Conservation (phyloP, 2,113 vertebrate genomes). For the Galeopterus variegatus region DNA sequence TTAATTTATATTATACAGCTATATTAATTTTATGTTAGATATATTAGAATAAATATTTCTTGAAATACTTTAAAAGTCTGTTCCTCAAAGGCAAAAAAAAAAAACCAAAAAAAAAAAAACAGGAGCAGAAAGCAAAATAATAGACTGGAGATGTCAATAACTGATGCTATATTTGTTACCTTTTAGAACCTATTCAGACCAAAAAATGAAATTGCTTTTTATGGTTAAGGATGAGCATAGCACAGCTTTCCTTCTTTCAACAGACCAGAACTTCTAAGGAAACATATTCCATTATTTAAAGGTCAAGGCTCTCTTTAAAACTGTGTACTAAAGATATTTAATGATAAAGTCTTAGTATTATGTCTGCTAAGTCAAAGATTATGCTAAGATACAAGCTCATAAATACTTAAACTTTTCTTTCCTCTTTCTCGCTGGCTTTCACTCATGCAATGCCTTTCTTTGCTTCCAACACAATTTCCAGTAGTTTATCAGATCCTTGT, state of each 20-base stretch:
- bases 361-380: background rate
- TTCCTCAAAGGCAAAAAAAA: slow-evolving; percentile 56
- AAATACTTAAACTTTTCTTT: background rate
- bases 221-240: background rate
- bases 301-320: background rate
- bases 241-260: background rate
- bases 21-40: slow-evolving; percentile 69
- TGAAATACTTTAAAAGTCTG: slow-evolving; percentile 79
- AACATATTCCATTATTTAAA: slow-evolving; percentile 28
- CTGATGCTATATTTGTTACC: background rate
- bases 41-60: slow-evolving; percentile 72
- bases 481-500: background rate
- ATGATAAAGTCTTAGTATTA: background rate
- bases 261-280: slow-evolving; percentile 40
- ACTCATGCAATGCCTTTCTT: background rate
- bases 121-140: slow-evolving; percentile 69
- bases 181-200: slow-evolving; percentile 17
- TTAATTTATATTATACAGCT: slow-evolving; percentile 5
- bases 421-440: slow-evolving; percentile 13
- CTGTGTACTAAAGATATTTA: slow-evolving; percentile 16
- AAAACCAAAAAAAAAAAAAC: no score
- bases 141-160: background rate
- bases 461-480: slow-evolving; percentile 14
- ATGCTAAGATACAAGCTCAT: background rate
- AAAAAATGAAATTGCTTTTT: background rate